These are phyloP conservation scores for Melanchra persicariae DNA, from an alignment of 2,888 invertebrate genomes.

Conservation along the genomic window DNA sequence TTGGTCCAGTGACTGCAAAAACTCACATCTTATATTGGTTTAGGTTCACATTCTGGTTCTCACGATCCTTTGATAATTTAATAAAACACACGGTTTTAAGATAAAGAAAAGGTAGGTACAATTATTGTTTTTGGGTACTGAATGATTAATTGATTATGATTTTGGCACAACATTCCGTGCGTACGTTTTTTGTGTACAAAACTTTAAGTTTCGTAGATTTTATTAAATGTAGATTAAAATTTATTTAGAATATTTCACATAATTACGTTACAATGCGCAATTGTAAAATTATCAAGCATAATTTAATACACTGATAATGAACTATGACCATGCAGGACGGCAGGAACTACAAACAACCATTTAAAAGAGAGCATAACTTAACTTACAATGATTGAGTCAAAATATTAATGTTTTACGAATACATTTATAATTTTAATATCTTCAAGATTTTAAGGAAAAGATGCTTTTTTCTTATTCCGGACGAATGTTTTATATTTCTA, in stretches of 20 bases:
- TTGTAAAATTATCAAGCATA: conserved; percentile 49
- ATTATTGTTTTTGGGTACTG: conserved; percentile 22
- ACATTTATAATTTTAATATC: conserved; percentile 33
- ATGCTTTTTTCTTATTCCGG: conserved; percentile 40
- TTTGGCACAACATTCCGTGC: conserved; percentile 67
- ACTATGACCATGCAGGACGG: conserved; percentile 73
- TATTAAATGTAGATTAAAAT: conserved; percentile 28
- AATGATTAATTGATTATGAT: conserved; percentile 43
- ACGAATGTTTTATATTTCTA: conserved; percentile 44
- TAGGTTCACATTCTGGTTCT: conserved; percentile 1
- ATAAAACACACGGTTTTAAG: conserved; percentile 6
- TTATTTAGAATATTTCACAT: conserved; percentile 44
- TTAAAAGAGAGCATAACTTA: conserved; percentile 67
- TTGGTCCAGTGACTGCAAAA: no score
- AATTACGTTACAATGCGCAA: conserved; percentile 38
- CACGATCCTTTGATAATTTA: conserved; percentile 15
- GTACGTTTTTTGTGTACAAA: conserved; percentile 54
- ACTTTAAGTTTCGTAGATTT: conserved; percentile 61
- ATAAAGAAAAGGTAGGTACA: conserved; percentile 12
- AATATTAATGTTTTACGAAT: conserved; percentile 41
- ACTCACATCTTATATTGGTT: conserved; percentile 5
- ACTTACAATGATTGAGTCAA: conserved; percentile 36
- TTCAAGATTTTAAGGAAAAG: conserved; percentile 37
- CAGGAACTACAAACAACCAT: conserved; percentile 75
- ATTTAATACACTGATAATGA: conserved; percentile 55